Base-by-base conservation (phyloP, 2,113 vertebrate genomes). In the Lates calcarifer region DNA sequence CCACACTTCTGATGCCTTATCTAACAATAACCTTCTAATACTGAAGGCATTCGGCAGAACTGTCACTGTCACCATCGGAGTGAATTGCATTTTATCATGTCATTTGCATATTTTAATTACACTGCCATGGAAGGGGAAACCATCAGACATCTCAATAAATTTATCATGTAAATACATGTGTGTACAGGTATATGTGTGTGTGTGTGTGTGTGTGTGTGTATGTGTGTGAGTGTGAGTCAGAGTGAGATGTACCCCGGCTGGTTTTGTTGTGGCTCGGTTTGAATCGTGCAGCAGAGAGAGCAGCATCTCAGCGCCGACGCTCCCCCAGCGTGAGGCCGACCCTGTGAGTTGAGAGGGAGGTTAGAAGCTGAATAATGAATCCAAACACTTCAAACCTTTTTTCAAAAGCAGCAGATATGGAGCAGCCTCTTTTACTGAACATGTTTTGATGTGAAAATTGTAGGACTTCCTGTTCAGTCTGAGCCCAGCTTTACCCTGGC, bases 21-120 rank as follows among this genome's bases (percentile, higher is more conserved):
- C 91, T 90, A 86, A 85, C 80, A 77, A 39, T 82, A 77, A 83
- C 74, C 78, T 79, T 89, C 55, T 72, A 83, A 64, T 67, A 55
- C 61, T 75, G 80, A 49, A 79, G 60, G 65, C 56, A 51, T 75
- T 87, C 29, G 49, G 45, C 86, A 78, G 57, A 77, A 72, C 79
- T 73, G 76, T 66, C 77, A 68, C 58, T 65, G 72, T 91, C 83
- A 31, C 64, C 62, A 15, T 64, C 33, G 37, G 56, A 72, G 80
- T 79, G 61, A 92, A 85, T 79, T 76, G 31, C 62, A 57, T 84
- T 91, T 88, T 86, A 89, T 92, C 74, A 51, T 77, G 12, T 57
- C 5, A 91, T 94, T 93, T 90, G 86, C 91, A 92, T 90, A 91
- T 92, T 94, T 93, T 88, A 92, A 94, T 94, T 92, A 89, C 62